These are phyloP conservation scores for Patella ulyssiponensis DNA, from an alignment of 2,888 invertebrate genomes.

Conservation along the genomic window DNA sequence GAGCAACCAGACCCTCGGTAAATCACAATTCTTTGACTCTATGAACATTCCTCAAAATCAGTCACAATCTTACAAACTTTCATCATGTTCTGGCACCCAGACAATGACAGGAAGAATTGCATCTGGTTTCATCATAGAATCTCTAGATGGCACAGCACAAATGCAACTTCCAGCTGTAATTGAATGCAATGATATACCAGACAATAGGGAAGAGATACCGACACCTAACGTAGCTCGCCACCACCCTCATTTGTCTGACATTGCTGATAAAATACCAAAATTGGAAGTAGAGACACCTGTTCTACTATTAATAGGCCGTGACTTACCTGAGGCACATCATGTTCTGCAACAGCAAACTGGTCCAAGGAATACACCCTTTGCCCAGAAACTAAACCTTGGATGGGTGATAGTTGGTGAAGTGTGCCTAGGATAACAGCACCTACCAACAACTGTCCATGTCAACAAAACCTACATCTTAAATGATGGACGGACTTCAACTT, in stretches of 20 bases:
- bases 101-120: no score
- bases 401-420: conserved; percentile 40
- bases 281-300: no score
- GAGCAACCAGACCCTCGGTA: neutral
- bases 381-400: conserved; percentile 24
- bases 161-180: neutral
- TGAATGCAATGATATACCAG: neutral
- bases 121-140: neutral
- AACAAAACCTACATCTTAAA: conserved; percentile 16
- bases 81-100: no score
- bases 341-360: no score
- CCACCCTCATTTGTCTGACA: neutral
- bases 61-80: no score
- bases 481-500: conserved; percentile 14
- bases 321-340: no score
- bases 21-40: neutral
- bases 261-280: no score
- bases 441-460: conserved; percentile 18
- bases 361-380: no score
- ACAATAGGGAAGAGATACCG: neutral
- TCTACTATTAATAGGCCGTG: no score
- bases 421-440: conserved; percentile 36
- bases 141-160: neutral
- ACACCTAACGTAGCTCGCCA: neutral
- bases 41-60: neutral